These are phyloP conservation scores for Saguinus midas DNA, from an alignment of 2,113 vertebrate genomes.

Conservation along the genomic window DNA sequence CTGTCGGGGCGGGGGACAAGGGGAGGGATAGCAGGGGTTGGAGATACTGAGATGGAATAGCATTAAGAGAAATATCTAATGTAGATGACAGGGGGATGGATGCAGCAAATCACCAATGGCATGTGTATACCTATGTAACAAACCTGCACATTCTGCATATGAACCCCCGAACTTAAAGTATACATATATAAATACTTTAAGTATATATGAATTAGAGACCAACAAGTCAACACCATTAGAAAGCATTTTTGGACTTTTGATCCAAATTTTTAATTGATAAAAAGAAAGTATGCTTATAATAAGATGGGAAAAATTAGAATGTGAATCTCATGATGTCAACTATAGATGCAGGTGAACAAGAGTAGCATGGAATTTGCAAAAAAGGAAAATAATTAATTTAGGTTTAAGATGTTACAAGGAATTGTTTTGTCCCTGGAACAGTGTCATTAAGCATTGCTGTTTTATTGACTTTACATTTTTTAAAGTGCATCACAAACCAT, in stretches of 20 bases:
- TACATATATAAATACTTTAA: too few species aligned
- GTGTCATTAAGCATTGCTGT: neutral
- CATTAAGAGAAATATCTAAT: too few species aligned
- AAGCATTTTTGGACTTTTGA: neutral
- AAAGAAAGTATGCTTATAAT: neutral
- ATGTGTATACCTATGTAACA: too few species aligned
- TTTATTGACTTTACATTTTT: conserved; percentile 4
- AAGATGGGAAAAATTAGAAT: neutral
- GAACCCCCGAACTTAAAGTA: too few species aligned
- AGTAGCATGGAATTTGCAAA: neutral
- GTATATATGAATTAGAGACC: neutral
- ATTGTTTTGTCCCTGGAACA: neutral
- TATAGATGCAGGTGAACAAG: neutral
- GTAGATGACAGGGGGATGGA: too few species aligned
- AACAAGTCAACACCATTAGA: neutral
- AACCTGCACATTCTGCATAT: too few species aligned
- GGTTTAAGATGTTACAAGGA: neutral
- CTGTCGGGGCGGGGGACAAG: too few species aligned
- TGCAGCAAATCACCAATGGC: too few species aligned
- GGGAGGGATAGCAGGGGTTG: too few species aligned
- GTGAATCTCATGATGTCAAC: neutral
- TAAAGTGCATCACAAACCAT: neutral
- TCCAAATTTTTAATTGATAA: neutral
- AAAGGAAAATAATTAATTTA: neutral
- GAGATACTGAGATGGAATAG: too few species aligned